A percentile compares a stretch with the other conserved stretches of the same genome.
These are phyloP conservation scores for Acanthopleura granulata DNA, from an alignment of 2,888 invertebrate genomes.

Conservation along the genomic window DNA sequence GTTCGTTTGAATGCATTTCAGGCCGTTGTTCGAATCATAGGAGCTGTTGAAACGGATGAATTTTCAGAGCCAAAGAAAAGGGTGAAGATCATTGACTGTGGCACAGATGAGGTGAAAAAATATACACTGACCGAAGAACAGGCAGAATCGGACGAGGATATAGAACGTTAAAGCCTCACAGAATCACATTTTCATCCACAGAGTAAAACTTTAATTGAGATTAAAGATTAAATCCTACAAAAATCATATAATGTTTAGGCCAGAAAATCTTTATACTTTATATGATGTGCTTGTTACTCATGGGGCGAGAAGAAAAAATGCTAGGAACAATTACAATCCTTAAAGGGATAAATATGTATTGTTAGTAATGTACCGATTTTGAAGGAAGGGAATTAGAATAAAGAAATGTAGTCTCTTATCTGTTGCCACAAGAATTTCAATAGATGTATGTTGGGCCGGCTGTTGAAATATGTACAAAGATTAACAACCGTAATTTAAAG, in stretches of 20 bases:
- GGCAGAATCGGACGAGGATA: background rate
- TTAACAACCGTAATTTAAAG: too few relatives aligned
- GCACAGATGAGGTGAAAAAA: constrained; percentile 16
- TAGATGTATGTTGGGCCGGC: too few relatives aligned
- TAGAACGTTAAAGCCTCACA: background rate
- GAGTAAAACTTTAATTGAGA: background rate
- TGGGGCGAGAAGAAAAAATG: too few relatives aligned
- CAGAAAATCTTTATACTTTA: background rate
- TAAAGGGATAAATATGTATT: too few relatives aligned
- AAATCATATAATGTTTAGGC: too few relatives aligned
- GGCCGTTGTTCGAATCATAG: constrained; percentile 45
- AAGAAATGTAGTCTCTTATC: too few relatives aligned
- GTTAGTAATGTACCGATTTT: too few relatives aligned
- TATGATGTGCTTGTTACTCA: background rate
- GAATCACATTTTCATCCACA: background rate
- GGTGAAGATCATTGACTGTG: constrained; percentile 43
- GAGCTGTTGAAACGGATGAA: constrained; percentile 41
- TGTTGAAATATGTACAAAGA: too few relatives aligned
- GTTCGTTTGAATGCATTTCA: constrained; percentile 15
- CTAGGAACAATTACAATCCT: too few relatives aligned
- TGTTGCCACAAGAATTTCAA: too few relatives aligned
- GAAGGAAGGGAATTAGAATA: too few relatives aligned
- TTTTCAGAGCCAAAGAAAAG: constrained; percentile 41
- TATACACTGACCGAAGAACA: constrained; percentile 7
- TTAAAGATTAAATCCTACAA: too few relatives aligned